Conservation (phyloP, 1,140 invertebrate genomes). For the Drosophila lini region DNA sequence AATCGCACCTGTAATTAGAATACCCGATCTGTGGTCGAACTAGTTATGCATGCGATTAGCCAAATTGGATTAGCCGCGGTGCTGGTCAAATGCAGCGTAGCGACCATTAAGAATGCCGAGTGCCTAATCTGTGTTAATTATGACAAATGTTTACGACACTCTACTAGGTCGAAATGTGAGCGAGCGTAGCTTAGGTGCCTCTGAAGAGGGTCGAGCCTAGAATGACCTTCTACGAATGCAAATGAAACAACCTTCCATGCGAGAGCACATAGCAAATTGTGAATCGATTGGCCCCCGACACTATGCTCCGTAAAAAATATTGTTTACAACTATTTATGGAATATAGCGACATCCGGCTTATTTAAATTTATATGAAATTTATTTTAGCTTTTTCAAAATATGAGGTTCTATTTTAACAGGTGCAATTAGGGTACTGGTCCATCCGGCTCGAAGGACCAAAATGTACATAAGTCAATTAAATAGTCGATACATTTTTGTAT, state of each 20-base stretch:
- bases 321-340: slow-evolving; percentile 2
- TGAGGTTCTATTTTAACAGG: background rate
- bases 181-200: background rate
- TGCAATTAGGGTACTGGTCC: background rate
- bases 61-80: slow-evolving; percentile 45
- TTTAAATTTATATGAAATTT: background rate
- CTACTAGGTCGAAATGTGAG: background rate
- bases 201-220: slow-evolving; percentile 5
- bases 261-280: background rate
- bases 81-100: slow-evolving; percentile 14
- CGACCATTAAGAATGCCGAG: slow-evolving; percentile 30
- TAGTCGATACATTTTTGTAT: too few relatives aligned
- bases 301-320: slow-evolving; percentile 26
- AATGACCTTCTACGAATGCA: slow-evolving; percentile 12
- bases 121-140: slow-evolving; percentile 55
- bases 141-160: slow-evolving; percentile 48
- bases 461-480: too few relatives aligned
- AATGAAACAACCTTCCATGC: slow-evolving; percentile 4
- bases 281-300: slow-evolving; percentile 8
- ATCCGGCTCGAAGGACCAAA: background rate
- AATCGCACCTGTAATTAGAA: slow-evolving; percentile 46
- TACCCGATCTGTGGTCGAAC: slow-evolving; percentile 39
- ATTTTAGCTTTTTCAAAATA: background rate
- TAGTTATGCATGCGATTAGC: slow-evolving; percentile 50
- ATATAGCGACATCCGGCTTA: slow-evolving; percentile 12